Evolutionary conservation across 1,140 invertebrate genomes (phyloP).

Genomic region (Campoletis sonorensis): DNA sequence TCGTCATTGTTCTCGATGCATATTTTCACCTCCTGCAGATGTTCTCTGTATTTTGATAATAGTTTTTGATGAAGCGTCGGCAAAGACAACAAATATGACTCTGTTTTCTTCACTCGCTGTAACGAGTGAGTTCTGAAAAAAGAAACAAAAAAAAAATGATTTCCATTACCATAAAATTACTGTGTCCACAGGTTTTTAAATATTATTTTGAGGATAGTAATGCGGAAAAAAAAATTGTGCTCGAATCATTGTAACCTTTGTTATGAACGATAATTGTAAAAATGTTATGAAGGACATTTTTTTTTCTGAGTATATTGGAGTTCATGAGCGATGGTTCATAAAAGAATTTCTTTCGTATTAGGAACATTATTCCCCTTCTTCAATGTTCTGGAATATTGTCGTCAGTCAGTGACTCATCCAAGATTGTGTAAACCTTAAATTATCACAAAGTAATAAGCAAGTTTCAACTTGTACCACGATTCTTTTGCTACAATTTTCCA

Average conservation of each 20-base stretch:
- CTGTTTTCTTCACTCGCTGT: conserved; percentile 83
- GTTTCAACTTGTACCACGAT: too few species aligned
- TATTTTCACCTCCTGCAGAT: conserved; percentile 84
- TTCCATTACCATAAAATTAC: conserved; percentile 31
- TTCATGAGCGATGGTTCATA: too few species aligned
- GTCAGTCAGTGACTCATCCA: too few species aligned
- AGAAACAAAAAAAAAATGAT: conserved; percentile 53
- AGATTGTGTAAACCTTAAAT: too few species aligned
- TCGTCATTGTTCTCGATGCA: conserved; percentile 91
- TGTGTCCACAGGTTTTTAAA: conserved; percentile 46
- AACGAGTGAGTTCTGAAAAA: conserved; percentile 79
- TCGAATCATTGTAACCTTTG: not conserved
- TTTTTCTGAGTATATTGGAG: too few species aligned
- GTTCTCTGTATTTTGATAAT: conserved; percentile 85
- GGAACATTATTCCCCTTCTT: too few species aligned
- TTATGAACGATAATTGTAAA: not conserved
- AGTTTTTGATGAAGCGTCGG: conserved; percentile 86
- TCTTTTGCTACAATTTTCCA: too few species aligned
- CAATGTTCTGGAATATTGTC: too few species aligned
- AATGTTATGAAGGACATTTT: too few species aligned
- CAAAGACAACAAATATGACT: conserved; percentile 85
- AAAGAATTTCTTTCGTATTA: too few species aligned
- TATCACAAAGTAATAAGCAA: too few species aligned
- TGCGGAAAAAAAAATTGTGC: not conserved
- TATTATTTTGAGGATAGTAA: too few species aligned